Evolutionary conservation across 23 tunicate genomes (phyloP).

Genomic region (Pegea sp.): DNA sequence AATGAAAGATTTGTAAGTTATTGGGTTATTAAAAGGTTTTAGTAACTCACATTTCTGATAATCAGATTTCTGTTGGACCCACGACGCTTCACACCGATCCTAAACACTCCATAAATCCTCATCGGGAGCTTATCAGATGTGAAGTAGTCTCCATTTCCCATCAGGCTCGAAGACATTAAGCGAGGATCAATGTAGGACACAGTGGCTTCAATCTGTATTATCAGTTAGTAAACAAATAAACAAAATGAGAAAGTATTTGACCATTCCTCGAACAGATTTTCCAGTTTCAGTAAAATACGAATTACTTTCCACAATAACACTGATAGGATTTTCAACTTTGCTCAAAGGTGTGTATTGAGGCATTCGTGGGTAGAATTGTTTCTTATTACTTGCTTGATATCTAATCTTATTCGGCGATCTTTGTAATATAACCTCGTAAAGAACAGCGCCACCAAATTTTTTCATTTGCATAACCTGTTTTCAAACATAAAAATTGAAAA

Average conservation of each 20-base stretch:
- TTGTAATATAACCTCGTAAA: not conserved
- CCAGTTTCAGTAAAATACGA: not conserved
- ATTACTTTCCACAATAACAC: not conserved
- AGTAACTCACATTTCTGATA: conserved; percentile 28
- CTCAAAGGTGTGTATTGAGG: not conserved
- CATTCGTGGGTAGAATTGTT: not conserved
- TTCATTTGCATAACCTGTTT: not conserved
- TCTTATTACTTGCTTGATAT: not conserved
- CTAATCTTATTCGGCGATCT: not conserved
- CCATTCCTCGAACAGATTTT: not conserved
- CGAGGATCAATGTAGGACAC: conserved; percentile 56
- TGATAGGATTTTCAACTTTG: not conserved
- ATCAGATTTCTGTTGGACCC: conserved; percentile 10
- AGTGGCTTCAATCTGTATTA: conserved; percentile 23
- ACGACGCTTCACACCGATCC: conserved; percentile 26
- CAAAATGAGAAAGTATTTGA: not conserved
- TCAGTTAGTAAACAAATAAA: too few relatives aligned
- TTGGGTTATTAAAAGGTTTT: too few relatives aligned
- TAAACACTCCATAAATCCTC: conserved; percentile 60
- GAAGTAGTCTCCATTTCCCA: conserved; percentile 30
- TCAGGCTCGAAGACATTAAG: conserved; percentile 16
- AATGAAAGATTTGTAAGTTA: not conserved
- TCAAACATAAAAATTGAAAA: not conserved
- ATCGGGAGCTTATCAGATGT: conserved; percentile 12
- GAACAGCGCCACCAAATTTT: not conserved